Base-by-base conservation (phyloP, 1,140 invertebrate genomes). In the Tetraneura akinire region DNA sequence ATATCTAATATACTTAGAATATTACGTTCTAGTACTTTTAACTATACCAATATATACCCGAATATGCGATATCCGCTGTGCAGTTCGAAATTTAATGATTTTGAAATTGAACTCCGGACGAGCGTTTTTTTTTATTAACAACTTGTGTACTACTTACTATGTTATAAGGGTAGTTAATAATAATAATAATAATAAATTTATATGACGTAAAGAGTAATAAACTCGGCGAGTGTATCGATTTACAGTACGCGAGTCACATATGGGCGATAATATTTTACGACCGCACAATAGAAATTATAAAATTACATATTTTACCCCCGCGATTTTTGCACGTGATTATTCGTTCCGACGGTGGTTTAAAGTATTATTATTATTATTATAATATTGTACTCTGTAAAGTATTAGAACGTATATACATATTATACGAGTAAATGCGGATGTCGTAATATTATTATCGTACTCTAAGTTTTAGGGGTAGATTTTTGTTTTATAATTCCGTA, bases 101-200 rank as follows among this genome's bases (percentile, higher is more conserved):
- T 64, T 37, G 62, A 37, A 64, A 64, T 64, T n/a, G 9, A 37
- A 64, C 62, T 16, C 62, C 62, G n/a, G 18, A 4, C 62, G 29
- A 14, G 18, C 1, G n/a, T 4, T n/a, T n/a, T n/a, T n/a, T n/a
- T n/a, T n/a, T n/a, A n/a, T n/a, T n/a, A n/a, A 13, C 32, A n/a
- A 21, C 37, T 64, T 37, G 18, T 37, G 9, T 21, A 64, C 8
- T 4, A 37, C 32, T 37, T 37, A 37, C 8, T 37, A 37, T 37
- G 62, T 64, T 18, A 37, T 64, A 37, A 64, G 37, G 60, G 29
- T 62, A 62, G 60, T 62, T 62, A 64, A 5, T 47, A 47, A 47
- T 47, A 8, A 10, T 4, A 64, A 42, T 64, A 64, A n/a, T 64
- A n/a, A 64, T 37, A 16, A 32, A 62, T 18, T 62, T 62, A 62